Conservation (phyloP, 2,888 invertebrate species). For the Sarcophaga caerulescens region DNA sequence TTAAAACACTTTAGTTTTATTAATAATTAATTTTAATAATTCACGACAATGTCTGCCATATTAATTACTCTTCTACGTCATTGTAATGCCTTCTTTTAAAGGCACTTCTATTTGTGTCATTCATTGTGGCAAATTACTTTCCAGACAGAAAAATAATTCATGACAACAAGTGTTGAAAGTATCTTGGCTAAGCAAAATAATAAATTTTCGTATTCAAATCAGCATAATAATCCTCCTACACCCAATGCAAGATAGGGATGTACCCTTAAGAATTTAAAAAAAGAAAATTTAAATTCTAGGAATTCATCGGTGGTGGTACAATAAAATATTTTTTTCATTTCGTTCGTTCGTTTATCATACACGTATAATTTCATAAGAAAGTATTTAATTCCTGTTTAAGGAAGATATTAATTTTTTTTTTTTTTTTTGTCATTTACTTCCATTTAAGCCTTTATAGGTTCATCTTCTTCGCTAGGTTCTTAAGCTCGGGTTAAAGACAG, state of each 20-base stretch:
- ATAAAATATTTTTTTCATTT: background rate
- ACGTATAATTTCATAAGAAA: background rate
- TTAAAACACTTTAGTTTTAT: too few species aligned
- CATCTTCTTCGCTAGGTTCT: background rate
- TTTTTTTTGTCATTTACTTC: too few species aligned
- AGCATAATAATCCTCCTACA: too few species aligned
- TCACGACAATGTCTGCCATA: too few species aligned
- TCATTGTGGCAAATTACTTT: conserved; percentile 8
- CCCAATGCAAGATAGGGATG: too few species aligned
- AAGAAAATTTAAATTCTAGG: too few species aligned
- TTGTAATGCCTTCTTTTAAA: background rate
- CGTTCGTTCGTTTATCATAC: background rate
- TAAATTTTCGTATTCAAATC: background rate
- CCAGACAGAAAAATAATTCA: conserved; percentile 4
- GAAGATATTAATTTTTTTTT: too few species aligned
- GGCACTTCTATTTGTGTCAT: background rate
- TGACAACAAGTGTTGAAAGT: conserved; percentile 12
- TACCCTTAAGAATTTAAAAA: too few species aligned
- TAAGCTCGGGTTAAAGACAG: background rate
- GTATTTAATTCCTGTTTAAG: background rate
- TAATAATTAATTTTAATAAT: too few species aligned
- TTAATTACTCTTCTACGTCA: background rate
- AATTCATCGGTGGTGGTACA: background rate
- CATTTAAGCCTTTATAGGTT: background rate
- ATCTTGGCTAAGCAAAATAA: background rate